phyloP scores from a whole-genome alignment of 2,888 invertebrate genomes.

The Drosophila suboccidentalis region DNA sequence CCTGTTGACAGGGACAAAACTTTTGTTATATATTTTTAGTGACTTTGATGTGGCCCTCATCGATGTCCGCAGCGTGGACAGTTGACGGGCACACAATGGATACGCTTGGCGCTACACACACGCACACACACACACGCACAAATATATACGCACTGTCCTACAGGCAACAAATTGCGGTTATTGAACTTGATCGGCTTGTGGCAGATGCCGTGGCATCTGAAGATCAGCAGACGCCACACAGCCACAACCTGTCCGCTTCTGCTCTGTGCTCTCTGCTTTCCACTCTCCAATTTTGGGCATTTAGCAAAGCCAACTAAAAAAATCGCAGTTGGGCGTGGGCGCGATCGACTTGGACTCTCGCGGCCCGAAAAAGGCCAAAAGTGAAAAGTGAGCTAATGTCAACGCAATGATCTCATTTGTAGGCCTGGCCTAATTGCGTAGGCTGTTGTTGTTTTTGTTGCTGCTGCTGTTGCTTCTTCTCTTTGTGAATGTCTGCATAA shows the following conservation, averaged over 20 bases:
- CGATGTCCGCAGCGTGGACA: slow-evolving; percentile 70
- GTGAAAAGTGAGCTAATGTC: slow-evolving; percentile 80
- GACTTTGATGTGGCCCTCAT: slow-evolving; percentile 81
- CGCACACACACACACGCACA: slow-evolving; percentile 17
- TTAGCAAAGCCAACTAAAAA: slow-evolving; percentile 42
- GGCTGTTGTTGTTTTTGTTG: slow-evolving; percentile 29
- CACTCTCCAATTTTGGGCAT: slow-evolving; percentile 73
- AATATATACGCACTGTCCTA: slow-evolving; percentile 29
- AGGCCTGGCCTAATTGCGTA: slow-evolving; percentile 74
- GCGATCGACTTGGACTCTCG: slow-evolving; percentile 10
- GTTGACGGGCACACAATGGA: slow-evolving; percentile 78
- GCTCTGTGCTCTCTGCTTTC: slow-evolving; percentile 21
- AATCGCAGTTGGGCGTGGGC: slow-evolving; percentile 28
- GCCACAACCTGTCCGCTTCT: slow-evolving; percentile 48
- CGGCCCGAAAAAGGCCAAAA: slow-evolving; percentile 68
- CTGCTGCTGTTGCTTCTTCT: background rate
- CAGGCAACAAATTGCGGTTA: slow-evolving; percentile 76
- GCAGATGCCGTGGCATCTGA: slow-evolving; percentile 16
- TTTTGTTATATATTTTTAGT: slow-evolving; percentile 75
- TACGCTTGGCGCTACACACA: slow-evolving; percentile 72
- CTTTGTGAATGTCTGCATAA: slow-evolving; percentile 26
- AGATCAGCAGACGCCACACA: slow-evolving; percentile 44
- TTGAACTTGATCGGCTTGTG: slow-evolving; percentile 63
- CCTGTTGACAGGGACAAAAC: slow-evolving; percentile 64
- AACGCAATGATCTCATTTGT: slow-evolving; percentile 77